These are phyloP conservation scores for Rhinolophus sinicus DNA, from an alignment of 2,113 vertebrate genomes.

Conservation along the genomic window DNA sequence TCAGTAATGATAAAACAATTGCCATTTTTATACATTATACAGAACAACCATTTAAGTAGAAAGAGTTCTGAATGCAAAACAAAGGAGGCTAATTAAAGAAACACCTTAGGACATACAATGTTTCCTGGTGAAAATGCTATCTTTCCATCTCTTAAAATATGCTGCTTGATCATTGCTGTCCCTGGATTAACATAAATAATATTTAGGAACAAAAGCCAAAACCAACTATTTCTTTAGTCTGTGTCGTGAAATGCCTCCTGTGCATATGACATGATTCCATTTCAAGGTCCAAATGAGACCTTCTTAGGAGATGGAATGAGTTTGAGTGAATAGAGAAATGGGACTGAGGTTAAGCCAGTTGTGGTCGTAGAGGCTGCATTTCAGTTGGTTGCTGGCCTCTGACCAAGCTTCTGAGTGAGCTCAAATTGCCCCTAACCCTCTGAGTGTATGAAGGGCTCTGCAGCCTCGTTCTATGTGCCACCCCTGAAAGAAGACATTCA, in stretches of 20 bases:
- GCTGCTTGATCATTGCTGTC: background rate
- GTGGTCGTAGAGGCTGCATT: background rate
- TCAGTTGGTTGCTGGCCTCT: background rate
- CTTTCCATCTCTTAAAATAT: background rate
- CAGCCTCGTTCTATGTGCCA: background rate
- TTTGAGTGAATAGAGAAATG: background rate
- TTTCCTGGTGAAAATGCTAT: background rate
- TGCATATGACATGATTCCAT: background rate
- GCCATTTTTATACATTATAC: slow-evolving; percentile 25
- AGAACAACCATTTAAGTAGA: background rate
- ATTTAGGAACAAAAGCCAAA: background rate
- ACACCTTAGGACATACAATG: background rate
- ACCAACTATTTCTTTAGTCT: background rate
- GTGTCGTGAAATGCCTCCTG: background rate
- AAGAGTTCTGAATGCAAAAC: background rate
- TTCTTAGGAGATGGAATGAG: background rate
- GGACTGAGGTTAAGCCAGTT: background rate
- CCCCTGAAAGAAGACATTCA: background rate
- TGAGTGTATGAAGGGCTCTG: background rate
- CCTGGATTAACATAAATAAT: background rate
- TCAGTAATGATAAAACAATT: slow-evolving; percentile 48
- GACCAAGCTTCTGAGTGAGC: background rate
- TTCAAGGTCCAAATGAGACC: background rate
- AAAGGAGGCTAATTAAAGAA: background rate
- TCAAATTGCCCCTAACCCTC: background rate